Evolutionary conservation across 2,113 vertebrate genomes (phyloP).

Genomic region (Progne subis): DNA sequence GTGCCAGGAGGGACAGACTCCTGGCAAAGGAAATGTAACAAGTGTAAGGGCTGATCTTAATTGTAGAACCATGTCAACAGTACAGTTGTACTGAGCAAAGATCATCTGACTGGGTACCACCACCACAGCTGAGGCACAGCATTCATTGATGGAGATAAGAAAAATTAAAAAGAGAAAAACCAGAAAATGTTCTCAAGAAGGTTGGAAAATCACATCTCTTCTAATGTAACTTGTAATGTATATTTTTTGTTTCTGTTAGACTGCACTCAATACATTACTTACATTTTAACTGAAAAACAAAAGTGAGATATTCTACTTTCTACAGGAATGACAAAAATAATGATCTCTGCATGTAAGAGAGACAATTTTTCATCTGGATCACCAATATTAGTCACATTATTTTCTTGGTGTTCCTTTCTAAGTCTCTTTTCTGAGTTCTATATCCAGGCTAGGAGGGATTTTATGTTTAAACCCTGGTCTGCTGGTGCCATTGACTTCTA

Average conservation of each 20-base stretch:
- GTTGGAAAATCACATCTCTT: not conserved
- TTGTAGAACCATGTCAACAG: not conserved
- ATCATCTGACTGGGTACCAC: not conserved
- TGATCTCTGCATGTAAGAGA: not conserved
- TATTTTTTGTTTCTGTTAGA: not conserved
- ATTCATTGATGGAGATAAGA: not conserved
- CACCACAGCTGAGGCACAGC: not conserved
- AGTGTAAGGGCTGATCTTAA: not conserved
- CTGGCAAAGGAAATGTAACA: not conserved
- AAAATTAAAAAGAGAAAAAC: not conserved
- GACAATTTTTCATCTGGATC: not conserved
- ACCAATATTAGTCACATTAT: not conserved
- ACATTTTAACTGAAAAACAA: not conserved
- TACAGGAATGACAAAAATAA: not conserved
- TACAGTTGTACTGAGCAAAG: not conserved
- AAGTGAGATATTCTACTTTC: not conserved
- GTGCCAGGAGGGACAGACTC: not conserved
- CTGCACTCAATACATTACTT: not conserved
- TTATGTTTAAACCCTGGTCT: not conserved
- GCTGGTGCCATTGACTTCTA: not conserved
- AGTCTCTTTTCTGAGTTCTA: not conserved
- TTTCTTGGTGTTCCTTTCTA: not conserved
- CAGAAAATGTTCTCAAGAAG: not conserved
- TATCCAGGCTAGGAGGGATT: not conserved
- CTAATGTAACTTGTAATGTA: not conserved